phyloP scores from a whole-genome alignment of 1,140 invertebrate genomes.

The Brachionus asplanchnoidis region DNA sequence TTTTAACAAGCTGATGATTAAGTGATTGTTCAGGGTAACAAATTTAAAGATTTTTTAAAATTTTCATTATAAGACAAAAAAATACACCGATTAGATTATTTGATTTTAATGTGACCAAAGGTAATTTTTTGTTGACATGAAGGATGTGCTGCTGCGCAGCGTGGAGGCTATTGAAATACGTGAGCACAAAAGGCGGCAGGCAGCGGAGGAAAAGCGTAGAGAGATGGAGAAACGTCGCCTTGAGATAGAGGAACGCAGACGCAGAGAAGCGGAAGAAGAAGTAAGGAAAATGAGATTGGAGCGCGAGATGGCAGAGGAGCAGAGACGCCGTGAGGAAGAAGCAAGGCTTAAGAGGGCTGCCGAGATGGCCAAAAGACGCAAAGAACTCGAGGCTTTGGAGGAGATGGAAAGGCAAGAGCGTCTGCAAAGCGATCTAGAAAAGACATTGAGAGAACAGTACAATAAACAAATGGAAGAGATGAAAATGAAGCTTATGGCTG shows the following conservation, averaged over 20 bases:
- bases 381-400: conserved; percentile 35
- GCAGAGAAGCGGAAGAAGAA: conserved; percentile 22
- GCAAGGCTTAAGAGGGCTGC: not conserved
- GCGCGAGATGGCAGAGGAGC: conserved; percentile 7
- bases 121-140: not conserved
- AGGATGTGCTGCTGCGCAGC: not conserved
- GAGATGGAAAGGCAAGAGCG: not conserved
- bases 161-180: conserved; percentile 22
- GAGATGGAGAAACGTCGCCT: not conserved
- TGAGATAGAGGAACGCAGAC: conserved; percentile 8
- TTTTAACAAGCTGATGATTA: no score
- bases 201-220: conserved; percentile 4
- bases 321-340: conserved; percentile 7
- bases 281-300: not conserved
- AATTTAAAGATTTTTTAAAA: no score
- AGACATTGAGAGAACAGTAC: not conserved
- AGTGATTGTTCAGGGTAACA: no score
- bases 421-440: not conserved
- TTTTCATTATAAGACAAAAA: no score
- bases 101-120: not conserved
- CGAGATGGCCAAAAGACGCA: not conserved
- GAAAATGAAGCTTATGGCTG: not conserved
- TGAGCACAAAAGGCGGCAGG: not conserved
- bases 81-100: not conserved
- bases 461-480: conserved; percentile 30